Conservation (phyloP, 2,113 vertebrate species). For the Orthochromis malagaraziensis region DNA sequence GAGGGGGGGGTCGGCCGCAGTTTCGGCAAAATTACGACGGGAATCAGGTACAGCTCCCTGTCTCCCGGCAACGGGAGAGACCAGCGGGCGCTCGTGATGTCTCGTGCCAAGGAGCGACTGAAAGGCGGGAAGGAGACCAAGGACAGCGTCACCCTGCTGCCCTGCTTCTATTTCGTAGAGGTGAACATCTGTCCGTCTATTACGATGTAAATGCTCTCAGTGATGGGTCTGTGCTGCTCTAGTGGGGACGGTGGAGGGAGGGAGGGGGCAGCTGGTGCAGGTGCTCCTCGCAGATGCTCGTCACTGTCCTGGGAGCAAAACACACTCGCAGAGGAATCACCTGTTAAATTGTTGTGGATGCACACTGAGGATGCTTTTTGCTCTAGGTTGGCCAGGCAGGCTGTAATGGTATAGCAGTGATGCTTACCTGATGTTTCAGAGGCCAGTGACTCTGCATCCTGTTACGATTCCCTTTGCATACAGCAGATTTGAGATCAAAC, state of each 20-base stretch:
- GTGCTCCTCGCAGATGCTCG: background rate
- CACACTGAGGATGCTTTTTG: background rate
- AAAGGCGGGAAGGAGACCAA: slow-evolving; percentile 62
- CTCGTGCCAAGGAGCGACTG: slow-evolving; percentile 61
- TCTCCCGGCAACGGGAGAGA: slow-evolving; percentile 57
- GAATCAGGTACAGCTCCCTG: slow-evolving; percentile 59
- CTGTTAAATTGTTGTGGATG: background rate
- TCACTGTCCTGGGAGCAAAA: background rate
- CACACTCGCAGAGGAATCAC: background rate
- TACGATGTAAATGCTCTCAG: background rate
- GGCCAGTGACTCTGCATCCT: slow-evolving; percentile 4
- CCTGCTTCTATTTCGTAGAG: slow-evolving; percentile 69
- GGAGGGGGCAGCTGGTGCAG: background rate
- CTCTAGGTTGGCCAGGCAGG: background rate
- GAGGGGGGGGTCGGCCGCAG: background rate
- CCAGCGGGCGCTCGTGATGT: slow-evolving; percentile 51
- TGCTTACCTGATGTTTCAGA: background rate
- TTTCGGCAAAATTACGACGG: slow-evolving; percentile 60
- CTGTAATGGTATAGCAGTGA: background rate
- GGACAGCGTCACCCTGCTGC: slow-evolving; percentile 65
- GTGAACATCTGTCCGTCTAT: slow-evolving; percentile 37
- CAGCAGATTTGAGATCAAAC: background rate
- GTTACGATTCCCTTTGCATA: background rate
- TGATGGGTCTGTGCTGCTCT: background rate
- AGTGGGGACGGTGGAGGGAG: background rate